A percentile compares a stretch with the other conserved stretches of the same genome.
phyloP scores from a whole-genome alignment of 2,888 invertebrate species.

The Lacanobia wlatinum region DNA sequence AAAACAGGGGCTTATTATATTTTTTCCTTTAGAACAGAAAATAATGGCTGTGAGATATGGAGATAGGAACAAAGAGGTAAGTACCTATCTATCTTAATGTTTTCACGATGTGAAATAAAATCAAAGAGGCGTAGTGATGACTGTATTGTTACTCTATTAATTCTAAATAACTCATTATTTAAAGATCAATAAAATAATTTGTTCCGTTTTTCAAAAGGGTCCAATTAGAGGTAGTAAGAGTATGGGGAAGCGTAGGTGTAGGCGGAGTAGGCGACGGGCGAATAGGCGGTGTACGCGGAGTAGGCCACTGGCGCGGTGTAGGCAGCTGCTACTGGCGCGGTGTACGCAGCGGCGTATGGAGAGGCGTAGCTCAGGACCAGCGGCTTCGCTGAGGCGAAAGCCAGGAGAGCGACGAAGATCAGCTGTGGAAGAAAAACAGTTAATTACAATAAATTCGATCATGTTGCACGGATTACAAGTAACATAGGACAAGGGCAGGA shows the following conservation, averaged over 20 bases:
- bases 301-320: slow-evolving; percentile 82
- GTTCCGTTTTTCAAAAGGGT: slow-evolving; percentile 10
- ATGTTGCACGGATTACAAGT: neutral
- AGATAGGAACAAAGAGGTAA: too few relatives aligned
- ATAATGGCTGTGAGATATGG: too few relatives aligned
- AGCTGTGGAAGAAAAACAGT: slow-evolving; percentile 76
- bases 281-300: slow-evolving; percentile 78
- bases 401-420: slow-evolving; percentile 90
- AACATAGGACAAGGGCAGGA: too few relatives aligned
- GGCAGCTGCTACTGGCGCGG: slow-evolving; percentile 75
- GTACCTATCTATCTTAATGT: too few relatives aligned
- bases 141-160: slow-evolving; percentile 56
- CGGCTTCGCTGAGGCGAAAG: slow-evolving; percentile 77
- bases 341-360: slow-evolving; percentile 75
- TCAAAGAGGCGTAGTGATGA: slow-evolving; percentile 42
- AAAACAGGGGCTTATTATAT: neutral
- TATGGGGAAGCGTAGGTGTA: slow-evolving; percentile 79
- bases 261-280: slow-evolving; percentile 76
- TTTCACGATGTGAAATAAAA: slow-evolving; percentile 20
- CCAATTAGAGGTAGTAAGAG: slow-evolving; percentile 72
- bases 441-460: neutral
- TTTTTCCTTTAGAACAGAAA: neutral
- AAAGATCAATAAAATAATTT: slow-evolving; percentile 32
- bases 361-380: slow-evolving; percentile 74
- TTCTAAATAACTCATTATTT: slow-evolving; percentile 64